These are phyloP conservation scores for Dasyprocta punctata DNA, from an alignment of 2,113 vertebrate species.

Conservation along the genomic window DNA sequence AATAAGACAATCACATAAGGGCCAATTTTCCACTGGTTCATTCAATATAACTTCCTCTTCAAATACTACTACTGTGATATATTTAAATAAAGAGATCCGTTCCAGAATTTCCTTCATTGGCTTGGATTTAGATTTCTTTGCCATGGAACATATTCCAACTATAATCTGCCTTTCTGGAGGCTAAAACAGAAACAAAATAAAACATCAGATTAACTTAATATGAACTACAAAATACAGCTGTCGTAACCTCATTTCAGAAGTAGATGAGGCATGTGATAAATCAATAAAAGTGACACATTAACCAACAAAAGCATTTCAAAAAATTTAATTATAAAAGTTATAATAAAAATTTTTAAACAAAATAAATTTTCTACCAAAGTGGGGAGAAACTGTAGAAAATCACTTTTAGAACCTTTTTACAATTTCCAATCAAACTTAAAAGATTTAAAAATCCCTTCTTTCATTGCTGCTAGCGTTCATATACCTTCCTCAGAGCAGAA, in stretches of 20 bases:
- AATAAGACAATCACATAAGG: conserved; percentile 94
- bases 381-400: background rate
- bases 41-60: conserved; percentile 94
- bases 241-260: conserved; percentile 17
- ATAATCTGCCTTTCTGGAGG: conserved; percentile 94
- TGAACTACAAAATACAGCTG: background rate
- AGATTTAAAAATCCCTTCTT: background rate
- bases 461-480: background rate
- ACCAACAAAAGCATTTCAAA: conserved; percentile 1
- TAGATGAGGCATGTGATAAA: background rate
- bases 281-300: conserved; percentile 35
- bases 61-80: conserved; percentile 93
- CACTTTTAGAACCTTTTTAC: background rate
- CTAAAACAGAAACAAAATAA: conserved; percentile 79
- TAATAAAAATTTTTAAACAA: background rate
- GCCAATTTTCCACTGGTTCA: conserved; percentile 94
- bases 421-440: conserved; percentile 30
- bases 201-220: conserved; percentile 39
- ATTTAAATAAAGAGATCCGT: conserved; percentile 94
- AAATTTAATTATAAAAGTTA: background rate
- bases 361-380: conserved; percentile 3
- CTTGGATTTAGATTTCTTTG: conserved; percentile 95
- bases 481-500: background rate
- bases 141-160: conserved; percentile 96
- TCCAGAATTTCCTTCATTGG: conserved; percentile 96